phyloP scores from a whole-genome alignment of 2,888 invertebrate genomes.

The Coelopa pilipes region DNA sequence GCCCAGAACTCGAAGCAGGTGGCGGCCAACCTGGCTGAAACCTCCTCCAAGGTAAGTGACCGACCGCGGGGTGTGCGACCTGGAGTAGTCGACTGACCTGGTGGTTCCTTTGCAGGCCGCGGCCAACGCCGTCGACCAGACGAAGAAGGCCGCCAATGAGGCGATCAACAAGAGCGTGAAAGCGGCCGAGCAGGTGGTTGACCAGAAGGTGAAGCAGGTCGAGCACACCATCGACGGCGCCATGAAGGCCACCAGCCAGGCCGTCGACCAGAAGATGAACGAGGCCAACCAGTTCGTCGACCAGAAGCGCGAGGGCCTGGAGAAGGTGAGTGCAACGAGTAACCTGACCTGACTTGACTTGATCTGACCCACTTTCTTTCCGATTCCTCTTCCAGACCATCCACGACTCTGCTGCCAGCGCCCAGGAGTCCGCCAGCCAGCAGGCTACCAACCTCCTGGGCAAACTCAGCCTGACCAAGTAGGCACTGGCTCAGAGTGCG shows the following conservation, averaged over 20 bases:
- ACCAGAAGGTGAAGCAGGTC: conserved; percentile 68
- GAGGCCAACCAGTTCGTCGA: conserved; percentile 73
- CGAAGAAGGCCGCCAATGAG: conserved; percentile 68
- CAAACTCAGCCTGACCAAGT: conserved; percentile 61
- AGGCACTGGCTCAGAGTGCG: conserved; percentile 39
- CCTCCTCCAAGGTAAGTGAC: conserved; percentile 54
- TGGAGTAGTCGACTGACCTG: not conserved
- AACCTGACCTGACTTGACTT: not conserved
- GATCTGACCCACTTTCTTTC: too few relatives aligned
- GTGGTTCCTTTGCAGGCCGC: conserved; percentile 55
- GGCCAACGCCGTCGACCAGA: conserved; percentile 66
- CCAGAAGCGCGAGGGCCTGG: conserved; percentile 69
- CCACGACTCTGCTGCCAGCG: conserved; percentile 59
- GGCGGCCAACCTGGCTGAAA: conserved; percentile 62
- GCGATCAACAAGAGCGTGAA: conserved; percentile 68
- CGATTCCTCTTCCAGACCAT: conserved; percentile 51
- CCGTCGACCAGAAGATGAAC: conserved; percentile 73
- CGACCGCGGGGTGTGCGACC: not conserved
- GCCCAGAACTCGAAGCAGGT: conserved; percentile 63
- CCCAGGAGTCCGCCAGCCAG: conserved; percentile 60
- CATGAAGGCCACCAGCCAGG: conserved; percentile 70
- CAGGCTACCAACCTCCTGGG: conserved; percentile 64
- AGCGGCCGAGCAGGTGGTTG: conserved; percentile 67
- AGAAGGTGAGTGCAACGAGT: conserved; percentile 51
- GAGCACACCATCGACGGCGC: conserved; percentile 70